Evolutionary conservation across 2,797 vertebrate genomes (phyloP).

Genomic region (Yasuhikotakia modesta): DNA sequence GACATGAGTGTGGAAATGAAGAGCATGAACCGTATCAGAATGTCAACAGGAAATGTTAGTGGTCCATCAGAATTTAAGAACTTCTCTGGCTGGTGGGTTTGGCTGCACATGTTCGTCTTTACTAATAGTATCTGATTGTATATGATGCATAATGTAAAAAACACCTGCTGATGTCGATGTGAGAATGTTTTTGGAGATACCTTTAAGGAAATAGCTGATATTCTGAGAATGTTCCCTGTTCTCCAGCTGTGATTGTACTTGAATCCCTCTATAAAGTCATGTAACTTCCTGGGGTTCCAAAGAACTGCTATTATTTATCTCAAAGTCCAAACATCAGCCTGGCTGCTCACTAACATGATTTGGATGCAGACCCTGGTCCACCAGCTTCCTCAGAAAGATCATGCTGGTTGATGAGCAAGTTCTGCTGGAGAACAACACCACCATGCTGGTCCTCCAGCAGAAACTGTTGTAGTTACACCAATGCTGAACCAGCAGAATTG

Average conservation of each 20-base stretch:
- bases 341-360: too few relatives aligned
- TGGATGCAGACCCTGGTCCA: too few relatives aligned
- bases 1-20: conserved; percentile 26
- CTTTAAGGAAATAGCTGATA: too few relatives aligned
- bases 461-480: background rate
- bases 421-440: background rate
- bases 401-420: background rate
- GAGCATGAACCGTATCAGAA: background rate
- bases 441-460: background rate
- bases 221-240: too few relatives aligned
- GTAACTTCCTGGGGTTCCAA: background rate
- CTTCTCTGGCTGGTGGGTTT: background rate
- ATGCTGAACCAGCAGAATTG: background rate
- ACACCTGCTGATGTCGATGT: too few relatives aligned
- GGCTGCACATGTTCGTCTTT: background rate
- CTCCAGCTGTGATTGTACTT: background rate
- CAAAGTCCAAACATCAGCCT: background rate
- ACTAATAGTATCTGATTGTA: background rate
- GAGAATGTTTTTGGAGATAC: too few relatives aligned
- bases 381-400: too few relatives aligned
- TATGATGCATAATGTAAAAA: too few relatives aligned
- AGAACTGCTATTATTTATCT: too few relatives aligned
- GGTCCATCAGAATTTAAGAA: background rate
- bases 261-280: conserved; percentile 34
- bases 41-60: conserved; percentile 16